Evolutionary conservation across 1,140 invertebrate species (phyloP).

Genomic region (Papilio polytes): DNA sequence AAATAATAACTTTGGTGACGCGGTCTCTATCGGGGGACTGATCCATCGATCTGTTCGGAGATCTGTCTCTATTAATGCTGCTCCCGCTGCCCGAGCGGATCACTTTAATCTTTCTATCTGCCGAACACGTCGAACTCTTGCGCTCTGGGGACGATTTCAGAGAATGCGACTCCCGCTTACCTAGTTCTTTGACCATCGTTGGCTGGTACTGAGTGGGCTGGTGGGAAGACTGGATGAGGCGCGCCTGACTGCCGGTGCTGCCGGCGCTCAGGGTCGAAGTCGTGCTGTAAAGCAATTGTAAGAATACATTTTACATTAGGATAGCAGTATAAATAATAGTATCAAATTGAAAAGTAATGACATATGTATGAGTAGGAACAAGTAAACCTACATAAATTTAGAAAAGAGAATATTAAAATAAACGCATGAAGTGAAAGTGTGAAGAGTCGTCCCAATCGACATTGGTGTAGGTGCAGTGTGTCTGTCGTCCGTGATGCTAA

Average conservation of each 20-base stretch:
- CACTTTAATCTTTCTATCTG: constrained; percentile 77
- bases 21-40: constrained; percentile 74
- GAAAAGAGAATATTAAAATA: constrained; percentile 43
- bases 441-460: constrained; percentile 53
- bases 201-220: constrained; percentile 95
- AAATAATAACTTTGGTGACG: constrained; percentile 82
- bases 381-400: constrained; percentile 71
- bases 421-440: constrained; percentile 52
- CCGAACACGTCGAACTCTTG: constrained; percentile 55
- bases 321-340: neutral
- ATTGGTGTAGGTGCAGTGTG: constrained; percentile 58
- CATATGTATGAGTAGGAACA: constrained; percentile 78
- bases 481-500: constrained; percentile 45
- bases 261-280: constrained; percentile 97
- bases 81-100: constrained; percentile 80
- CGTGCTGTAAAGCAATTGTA: constrained; percentile 85
- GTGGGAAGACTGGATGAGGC: constrained; percentile 96
- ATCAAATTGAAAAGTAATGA: constrained; percentile 49
- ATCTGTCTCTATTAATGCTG: constrained; percentile 77
- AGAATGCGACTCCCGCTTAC: constrained; percentile 87
- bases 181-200: constrained; percentile 92
- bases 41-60: constrained; percentile 66
- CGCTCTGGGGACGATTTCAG: constrained; percentile 79
- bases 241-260: constrained; percentile 96
- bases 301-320: neutral